Evolutionary conservation across 2,113 vertebrate genomes (phyloP).

Genomic region (Siniperca knerii): DNA sequence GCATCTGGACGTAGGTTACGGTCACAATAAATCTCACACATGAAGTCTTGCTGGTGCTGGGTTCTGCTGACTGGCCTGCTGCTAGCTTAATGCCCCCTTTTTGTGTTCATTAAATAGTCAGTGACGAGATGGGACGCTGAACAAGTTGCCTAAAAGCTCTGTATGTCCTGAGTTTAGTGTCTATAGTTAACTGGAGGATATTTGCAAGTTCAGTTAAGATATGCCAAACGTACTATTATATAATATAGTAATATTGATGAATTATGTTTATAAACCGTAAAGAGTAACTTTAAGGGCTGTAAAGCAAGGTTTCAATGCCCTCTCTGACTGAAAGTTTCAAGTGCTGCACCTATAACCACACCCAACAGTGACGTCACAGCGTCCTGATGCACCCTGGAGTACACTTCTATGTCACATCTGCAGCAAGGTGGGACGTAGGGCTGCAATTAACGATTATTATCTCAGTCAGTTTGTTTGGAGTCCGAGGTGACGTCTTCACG

Average conservation of each 20-base stretch:
- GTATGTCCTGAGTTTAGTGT: too few relatives aligned
- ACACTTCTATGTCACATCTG: neutral
- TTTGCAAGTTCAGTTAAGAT: neutral
- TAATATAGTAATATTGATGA: neutral
- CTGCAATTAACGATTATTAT: neutral
- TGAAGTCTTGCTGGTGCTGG: conserved; percentile 11
- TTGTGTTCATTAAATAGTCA: neutral
- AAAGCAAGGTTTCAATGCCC: neutral
- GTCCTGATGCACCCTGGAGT: neutral
- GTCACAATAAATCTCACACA: conserved; percentile 34
- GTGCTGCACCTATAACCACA: neutral
- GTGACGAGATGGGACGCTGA: neutral
- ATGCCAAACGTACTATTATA: neutral
- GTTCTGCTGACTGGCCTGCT: conserved; percentile 12
- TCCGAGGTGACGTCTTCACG: too few relatives aligned
- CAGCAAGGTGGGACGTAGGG: neutral
- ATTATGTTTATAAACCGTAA: neutral
- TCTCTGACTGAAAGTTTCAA: neutral
- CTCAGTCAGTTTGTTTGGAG: neutral
- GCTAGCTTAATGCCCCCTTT: neutral
- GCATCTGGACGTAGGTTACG: conserved; percentile 24
- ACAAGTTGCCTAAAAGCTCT: neutral
- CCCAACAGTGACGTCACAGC: too few relatives aligned
- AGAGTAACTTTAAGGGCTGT: neutral
- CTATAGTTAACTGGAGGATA: neutral